Percentiles rank a stretch among this genome's conserved stretches.
These are phyloP conservation scores for Berghia stephanieae DNA, from an alignment of 1,140 invertebrate species.

Conservation along the genomic window DNA sequence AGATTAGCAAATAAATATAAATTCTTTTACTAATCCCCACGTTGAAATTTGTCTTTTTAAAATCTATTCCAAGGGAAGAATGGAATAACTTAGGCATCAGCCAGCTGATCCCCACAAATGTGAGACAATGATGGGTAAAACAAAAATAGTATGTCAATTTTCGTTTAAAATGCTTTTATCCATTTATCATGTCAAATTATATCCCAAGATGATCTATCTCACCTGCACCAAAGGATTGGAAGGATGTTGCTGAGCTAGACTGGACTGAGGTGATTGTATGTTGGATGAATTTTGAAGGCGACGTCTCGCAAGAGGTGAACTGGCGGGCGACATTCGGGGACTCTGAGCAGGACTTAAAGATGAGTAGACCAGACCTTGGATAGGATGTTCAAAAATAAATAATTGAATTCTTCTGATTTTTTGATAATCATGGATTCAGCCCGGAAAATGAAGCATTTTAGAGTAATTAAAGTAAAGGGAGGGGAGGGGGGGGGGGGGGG, in stretches of 20 bases:
- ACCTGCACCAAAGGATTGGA: constrained; percentile 34
- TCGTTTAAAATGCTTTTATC: neutral
- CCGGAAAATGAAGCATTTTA: too few species aligned
- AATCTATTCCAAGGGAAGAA: too few species aligned
- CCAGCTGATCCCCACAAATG: neutral
- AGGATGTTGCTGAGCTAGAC: constrained; percentile 39
- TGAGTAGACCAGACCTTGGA: constrained; percentile 38
- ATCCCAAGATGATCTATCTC: neutral
- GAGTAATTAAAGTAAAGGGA: too few species aligned
- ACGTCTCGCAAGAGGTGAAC: constrained; percentile 53
- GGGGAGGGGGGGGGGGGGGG: too few species aligned
- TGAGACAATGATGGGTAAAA: neutral
- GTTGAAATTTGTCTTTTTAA: too few species aligned
- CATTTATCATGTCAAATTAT: neutral
- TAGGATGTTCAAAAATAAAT: neutral
- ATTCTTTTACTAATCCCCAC: too few species aligned
- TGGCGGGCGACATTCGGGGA: constrained; percentile 54
- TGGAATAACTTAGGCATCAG: neutral
- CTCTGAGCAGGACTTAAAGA: constrained; percentile 56
- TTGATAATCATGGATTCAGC: too few species aligned
- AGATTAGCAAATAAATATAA: too few species aligned
- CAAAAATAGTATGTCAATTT: neutral
- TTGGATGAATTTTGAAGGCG: constrained; percentile 44
- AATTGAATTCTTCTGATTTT: neutral
- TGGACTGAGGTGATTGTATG: constrained; percentile 46